Evolutionary conservation across 2,113 vertebrate species (phyloP), one percentile per base, ranked within the genome.

Genomic region (Leptosomus discolor): DNA sequence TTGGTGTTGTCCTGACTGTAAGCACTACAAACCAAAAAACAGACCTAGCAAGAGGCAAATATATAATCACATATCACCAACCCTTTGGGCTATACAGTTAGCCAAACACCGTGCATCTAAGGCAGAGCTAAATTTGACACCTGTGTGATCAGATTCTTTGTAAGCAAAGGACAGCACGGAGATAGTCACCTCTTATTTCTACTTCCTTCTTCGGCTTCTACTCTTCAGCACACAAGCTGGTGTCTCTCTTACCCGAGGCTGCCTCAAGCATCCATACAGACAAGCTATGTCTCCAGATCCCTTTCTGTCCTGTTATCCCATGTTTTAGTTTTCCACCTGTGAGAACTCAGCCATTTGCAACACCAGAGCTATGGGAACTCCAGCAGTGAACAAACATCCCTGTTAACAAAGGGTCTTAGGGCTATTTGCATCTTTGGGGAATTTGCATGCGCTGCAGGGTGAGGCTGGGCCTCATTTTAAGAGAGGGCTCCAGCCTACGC

Each of bases 401-500:
- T 20, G 18, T 57, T 78, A 78, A 92, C 0, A 23, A 61, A 81
- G n/a, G 81, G 51, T 91, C 77, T 92, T 56, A 64, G 61, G 93
- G 81, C 73, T 91, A 36, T 91, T 81, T 88, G 61, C 78, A 73
- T 90, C 87, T 94, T 83, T 80, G 70, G 78, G 34, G 53, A 78
- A 76, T 69, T 74, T 60, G 82, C 88, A 88, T 73, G 70, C 36
- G 64, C 57, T 73, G 65, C 53, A 80, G 94, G 92, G 92, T 5
- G 45, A 97, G 90, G 94, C 90, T 84, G 74, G 92, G 85, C 97
- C 63, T 94, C 95, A 95, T 97, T 96, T 94, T 80, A 96, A 87
- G 86, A 90, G 68, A 92, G 94, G 91, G 85, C 82, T 97, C 63
- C 90, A 93, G 77, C 56, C 83, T 58, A 5, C 80, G 3, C 34